Evolutionary conservation across 2,888 invertebrate species (phyloP), one percentile per base, ranked within the genome.

Genomic region (Dolomedes plantarius): DNA sequence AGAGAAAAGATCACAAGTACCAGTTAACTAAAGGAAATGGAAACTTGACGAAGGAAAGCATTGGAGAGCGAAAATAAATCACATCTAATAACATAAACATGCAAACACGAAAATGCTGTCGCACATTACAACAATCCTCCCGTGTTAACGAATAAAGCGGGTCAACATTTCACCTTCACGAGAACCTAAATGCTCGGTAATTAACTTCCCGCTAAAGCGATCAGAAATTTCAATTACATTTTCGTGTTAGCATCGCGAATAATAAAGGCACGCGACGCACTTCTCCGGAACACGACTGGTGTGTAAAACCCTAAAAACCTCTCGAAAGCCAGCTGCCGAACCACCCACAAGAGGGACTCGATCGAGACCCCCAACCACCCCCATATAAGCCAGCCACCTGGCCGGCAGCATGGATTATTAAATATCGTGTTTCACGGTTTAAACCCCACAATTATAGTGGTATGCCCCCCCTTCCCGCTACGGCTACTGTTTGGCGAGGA

Each of bases 371-470:
- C 9, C 67, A 32, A 64, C 7, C 41, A 16, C 71, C n/a, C 13
- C 27, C 31, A 29, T 46, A 67, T 65, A 56, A 65, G 46, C 82
- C 82, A 65, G 46, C 82, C 82, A 83, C 82, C 82, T 83, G 82
- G 82, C 28, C 31, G 36, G n/a, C 67, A 7, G 72, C 39, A 29
- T 71, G 82, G 23, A 36, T 41, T 76, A 83, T 72, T 76, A 76
- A 83, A 83, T 83, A 83, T 83, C 82, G 71, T 72, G 76, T 83
- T 83, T 83, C 82, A 76, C 67, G 82, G 76, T 76, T 83, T 72
- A 83, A 72, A 67, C 67, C 72, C 82, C 36, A 67, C 82, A 83
- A 83, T 83, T 83, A 83, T 50, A 23, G 2, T 23, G 5, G 56
- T 23, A 19, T 19, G 16, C 50, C 69, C n/a, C 27, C 46, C 73